These are phyloP conservation scores for Taeniopygia guttata DNA, from an alignment of 2,797 vertebrate species.

Conservation along the genomic window DNA sequence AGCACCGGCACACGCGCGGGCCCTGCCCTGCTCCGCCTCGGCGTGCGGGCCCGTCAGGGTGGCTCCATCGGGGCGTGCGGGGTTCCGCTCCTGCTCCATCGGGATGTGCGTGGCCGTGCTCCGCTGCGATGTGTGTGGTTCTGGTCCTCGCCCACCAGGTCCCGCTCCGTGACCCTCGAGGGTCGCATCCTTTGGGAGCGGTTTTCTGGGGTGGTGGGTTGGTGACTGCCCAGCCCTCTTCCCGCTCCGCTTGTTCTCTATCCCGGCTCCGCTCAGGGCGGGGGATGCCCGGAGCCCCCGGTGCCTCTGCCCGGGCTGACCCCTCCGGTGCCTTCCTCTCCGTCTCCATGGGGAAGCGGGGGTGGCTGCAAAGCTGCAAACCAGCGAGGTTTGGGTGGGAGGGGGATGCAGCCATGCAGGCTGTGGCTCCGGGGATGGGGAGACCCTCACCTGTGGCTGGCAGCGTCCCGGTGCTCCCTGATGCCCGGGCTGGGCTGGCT, in stretches of 20 bases:
- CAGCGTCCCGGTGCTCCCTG: accelerated
- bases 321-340: accelerated
- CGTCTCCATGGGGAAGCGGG: accelerated
- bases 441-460: neutral
- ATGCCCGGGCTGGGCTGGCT: neutral
- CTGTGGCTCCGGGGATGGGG: neutral
- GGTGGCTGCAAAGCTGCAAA: neutral
- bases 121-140: accelerated
- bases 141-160: neutral
- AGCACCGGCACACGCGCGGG: accelerated
- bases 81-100: neutral
- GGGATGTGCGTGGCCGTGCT: accelerated
- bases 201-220: no score
- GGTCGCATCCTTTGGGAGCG: neutral
- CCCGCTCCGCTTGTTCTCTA: neutral
- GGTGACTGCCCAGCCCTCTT: neutral
- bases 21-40: accelerated
- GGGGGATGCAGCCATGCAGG: neutral
- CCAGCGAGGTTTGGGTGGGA: neutral
- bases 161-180: accelerated
- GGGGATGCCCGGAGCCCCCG: neutral
- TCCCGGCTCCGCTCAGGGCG: neutral
- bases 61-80: accelerated
- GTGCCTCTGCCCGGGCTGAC: neutral
- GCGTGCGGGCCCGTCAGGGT: accelerated